These are phyloP conservation scores for Crioceris asparagi DNA, from an alignment of 2,888 invertebrate genomes.

Conservation along the genomic window DNA sequence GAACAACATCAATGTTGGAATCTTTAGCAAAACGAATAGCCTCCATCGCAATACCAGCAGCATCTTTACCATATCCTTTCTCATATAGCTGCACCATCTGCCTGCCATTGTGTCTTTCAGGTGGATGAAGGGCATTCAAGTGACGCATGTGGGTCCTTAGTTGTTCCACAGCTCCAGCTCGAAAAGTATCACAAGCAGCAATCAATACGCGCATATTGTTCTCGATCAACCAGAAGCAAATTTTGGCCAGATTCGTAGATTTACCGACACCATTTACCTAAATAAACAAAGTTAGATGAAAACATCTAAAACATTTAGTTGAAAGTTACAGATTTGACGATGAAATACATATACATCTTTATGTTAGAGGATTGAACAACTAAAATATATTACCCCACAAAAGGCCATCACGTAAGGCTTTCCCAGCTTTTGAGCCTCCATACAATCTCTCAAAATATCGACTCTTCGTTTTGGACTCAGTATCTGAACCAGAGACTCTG, in stretches of 20 bases:
- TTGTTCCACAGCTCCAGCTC: constrained; percentile 98
- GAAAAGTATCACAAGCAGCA: constrained; percentile 98
- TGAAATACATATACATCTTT: neutral
- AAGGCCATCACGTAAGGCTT: constrained; percentile 94
- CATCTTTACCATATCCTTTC: constrained; percentile 93
- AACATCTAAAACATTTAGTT: neutral
- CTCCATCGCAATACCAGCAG: constrained; percentile 96
- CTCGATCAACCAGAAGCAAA: constrained; percentile 98
- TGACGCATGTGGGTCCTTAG: constrained; percentile 88
- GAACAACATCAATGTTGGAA: constrained; percentile 73
- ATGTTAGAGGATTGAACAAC: neutral
- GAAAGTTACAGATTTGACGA: neutral
- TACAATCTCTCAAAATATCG: constrained; percentile 90
- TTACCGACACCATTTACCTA: constrained; percentile 90
- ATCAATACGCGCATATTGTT: constrained; percentile 93
- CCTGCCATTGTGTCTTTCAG: constrained; percentile 54
- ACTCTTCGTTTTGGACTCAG: constrained; percentile 90
- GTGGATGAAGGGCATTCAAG: constrained; percentile 87
- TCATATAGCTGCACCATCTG: constrained; percentile 93
- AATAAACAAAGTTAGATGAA: constrained; percentile 5
- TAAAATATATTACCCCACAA: constrained; percentile 62
- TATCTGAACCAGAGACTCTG: constrained; percentile 86
- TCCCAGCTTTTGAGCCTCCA: constrained; percentile 70
- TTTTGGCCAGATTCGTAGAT: constrained; percentile 97
- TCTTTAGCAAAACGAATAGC: constrained; percentile 86